Evolutionary conservation across 2,797 vertebrate species (phyloP).

Genomic region (Sebastes minor): DNA sequence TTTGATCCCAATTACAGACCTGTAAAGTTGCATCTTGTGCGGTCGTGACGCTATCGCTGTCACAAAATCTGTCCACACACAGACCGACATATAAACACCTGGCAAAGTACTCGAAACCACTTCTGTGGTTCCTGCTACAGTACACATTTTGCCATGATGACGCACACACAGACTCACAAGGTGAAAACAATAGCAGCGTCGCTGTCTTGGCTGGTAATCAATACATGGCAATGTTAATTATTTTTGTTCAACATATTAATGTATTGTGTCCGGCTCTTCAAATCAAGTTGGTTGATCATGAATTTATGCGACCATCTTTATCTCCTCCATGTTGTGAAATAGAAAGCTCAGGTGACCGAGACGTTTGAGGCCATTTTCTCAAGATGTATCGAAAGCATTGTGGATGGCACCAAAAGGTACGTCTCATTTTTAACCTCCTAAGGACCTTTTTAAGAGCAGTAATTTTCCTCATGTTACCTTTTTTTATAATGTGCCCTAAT

Average conservation of each 20-base stretch:
- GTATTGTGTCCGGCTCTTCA: neutral
- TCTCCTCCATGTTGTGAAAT: constrained; percentile 3
- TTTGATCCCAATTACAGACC: too few relatives aligned
- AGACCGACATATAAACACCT: too few relatives aligned
- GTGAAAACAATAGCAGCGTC: too few relatives aligned
- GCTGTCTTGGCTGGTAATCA: neutral
- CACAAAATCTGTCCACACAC: too few relatives aligned
- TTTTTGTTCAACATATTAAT: neutral
- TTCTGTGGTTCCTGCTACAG: too few relatives aligned
- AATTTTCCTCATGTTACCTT: neutral
- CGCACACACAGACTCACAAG: too few relatives aligned
- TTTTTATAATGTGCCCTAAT: neutral
- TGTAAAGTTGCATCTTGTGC: too few relatives aligned
- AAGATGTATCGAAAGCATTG: constrained; percentile 86
- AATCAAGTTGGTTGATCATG: neutral
- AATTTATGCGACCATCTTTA: neutral
- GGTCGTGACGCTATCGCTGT: rapidly evolving
- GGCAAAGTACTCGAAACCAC: too few relatives aligned
- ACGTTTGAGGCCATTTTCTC: constrained; percentile 86
- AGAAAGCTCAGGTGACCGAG: constrained; percentile 87
- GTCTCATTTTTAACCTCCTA: neutral
- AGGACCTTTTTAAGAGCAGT: neutral
- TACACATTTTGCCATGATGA: too few relatives aligned
- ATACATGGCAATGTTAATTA: neutral
- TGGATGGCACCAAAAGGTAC: constrained; percentile 90